Conservation (phyloP, 2,888 invertebrate species). For the Drosophila anomalata region DNA sequence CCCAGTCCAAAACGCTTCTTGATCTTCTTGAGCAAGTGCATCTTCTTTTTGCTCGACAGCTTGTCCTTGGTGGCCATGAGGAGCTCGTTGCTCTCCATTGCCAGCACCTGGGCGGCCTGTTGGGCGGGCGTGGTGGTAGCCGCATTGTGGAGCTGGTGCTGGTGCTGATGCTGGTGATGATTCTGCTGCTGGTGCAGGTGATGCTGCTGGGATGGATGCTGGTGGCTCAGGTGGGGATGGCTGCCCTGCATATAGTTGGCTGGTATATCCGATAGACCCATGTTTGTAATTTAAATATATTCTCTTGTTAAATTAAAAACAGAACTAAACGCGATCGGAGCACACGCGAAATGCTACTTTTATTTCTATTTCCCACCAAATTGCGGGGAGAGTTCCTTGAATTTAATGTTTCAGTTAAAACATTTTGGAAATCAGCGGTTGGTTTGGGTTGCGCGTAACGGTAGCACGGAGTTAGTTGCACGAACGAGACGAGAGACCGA, state of each 20-base stretch:
- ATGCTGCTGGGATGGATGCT: conserved; percentile 31
- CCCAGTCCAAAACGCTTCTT: conserved; percentile 94
- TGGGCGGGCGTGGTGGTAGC: conserved; percentile 56
- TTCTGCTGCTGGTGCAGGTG: conserved; percentile 46
- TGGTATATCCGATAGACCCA: conserved; percentile 81
- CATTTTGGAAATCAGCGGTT: conserved; percentile 60
- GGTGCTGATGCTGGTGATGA: conserved; percentile 33
- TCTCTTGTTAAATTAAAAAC: conserved; percentile 3
- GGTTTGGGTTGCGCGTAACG: conserved; percentile 47
- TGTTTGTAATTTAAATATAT: conserved; percentile 37
- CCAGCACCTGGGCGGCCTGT: conserved; percentile 74
- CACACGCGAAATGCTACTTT: conserved; percentile 30
- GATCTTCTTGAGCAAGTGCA: conserved; percentile 95
- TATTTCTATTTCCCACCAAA: conserved; percentile 51
- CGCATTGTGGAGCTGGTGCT: conserved; percentile 39
- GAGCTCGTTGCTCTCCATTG: conserved; percentile 72
- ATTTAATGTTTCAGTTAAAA: conserved; percentile 47
- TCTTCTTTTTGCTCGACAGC: conserved; percentile 86
- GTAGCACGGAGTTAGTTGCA: conserved; percentile 24
- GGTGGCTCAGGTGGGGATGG: conserved; percentile 51
- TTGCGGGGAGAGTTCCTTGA: conserved; percentile 39
- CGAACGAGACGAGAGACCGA: conserved; percentile 34
- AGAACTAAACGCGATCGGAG: conserved; percentile 12
- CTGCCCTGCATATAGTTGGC: conserved; percentile 75
- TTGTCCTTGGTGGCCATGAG: conserved; percentile 80